Conservation (phyloP, 2,888 invertebrate genomes). For the Hololepta plana region DNA sequence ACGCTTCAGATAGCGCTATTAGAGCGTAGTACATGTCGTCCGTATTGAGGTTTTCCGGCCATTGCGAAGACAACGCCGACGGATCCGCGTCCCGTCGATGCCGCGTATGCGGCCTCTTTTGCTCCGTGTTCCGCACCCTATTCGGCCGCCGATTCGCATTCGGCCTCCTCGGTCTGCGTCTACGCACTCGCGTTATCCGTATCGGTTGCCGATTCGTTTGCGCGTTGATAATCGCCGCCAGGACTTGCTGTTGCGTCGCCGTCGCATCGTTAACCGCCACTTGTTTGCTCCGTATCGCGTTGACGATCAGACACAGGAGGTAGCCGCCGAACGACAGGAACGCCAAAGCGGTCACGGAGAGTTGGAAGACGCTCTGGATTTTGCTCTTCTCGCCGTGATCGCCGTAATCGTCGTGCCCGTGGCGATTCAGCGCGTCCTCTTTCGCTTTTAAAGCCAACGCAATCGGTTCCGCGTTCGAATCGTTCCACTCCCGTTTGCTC, state of each 20-base stretch:
- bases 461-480: not conserved
- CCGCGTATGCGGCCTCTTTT: slow-evolving; percentile 15
- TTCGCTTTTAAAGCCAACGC: slow-evolving; percentile 5
- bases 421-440: slow-evolving; percentile 16
- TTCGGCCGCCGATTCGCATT: slow-evolving; percentile 2
- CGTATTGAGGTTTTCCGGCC: slow-evolving; percentile 16
- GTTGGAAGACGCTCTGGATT: slow-evolving; percentile 54
- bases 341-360: slow-evolving; percentile 59
- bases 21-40: slow-evolving; percentile 35
- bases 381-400: slow-evolving; percentile 23
- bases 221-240: slow-evolving; percentile 9
- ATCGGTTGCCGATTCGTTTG: slow-evolving; percentile 8
- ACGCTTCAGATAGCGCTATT: slow-evolving; percentile 36
- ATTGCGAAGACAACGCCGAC: slow-evolving; percentile 16
- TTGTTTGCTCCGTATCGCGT: slow-evolving; percentile 36
- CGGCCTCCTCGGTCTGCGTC: slow-evolving; percentile 11
- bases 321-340: slow-evolving; percentile 77
- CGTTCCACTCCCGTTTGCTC: not conserved
- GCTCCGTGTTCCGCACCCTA: slow-evolving; percentile 8
- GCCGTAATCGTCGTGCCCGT: slow-evolving; percentile 16
- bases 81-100: slow-evolving; percentile 19
- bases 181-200: slow-evolving; percentile 9
- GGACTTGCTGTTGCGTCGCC: slow-evolving; percentile 11
- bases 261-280: slow-evolving; percentile 13
- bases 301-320: slow-evolving; percentile 55